Base-by-base conservation (phyloP, 37 sponge, comb jelly and placozoan genomes). In the Mnemiopsis leidyi region DNA sequence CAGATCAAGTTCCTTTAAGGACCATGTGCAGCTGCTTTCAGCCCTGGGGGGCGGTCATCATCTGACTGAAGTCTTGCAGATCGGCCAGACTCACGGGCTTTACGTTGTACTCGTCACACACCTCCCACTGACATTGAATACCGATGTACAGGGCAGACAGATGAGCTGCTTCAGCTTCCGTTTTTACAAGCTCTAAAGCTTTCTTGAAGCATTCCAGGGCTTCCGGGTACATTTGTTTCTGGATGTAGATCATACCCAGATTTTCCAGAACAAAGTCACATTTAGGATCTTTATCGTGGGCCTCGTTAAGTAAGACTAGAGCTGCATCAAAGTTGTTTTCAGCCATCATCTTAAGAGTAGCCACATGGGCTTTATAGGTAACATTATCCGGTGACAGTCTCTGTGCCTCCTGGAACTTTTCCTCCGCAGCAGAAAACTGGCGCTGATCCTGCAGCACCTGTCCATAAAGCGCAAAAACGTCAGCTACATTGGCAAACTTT, bases 401-500 rank as follows among this genome's bases (percentile, higher is more conserved):
- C 16, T 28, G 36, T 1, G 90, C 90, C 90, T 85, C 61, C 48
- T 26, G 0, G 36, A 85, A 85, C 90, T 85, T 85, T 61, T 85
- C 90, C 61, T 85, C 90, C 5, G 90, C 90, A 23, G 40, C 61
- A 18, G 61, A 38, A 33, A 85, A 85, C 48, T 85, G 61, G 25
- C 90, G 40, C 61, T 85, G 90, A 26, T 85, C 90, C 90, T 85
- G 90, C 40, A 85, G 90, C 3, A 85, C 61, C 90, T 85, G 90
- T 0, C 90, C 90, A 39, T 85, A 85, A 18, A 85, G 90, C 0
- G 90, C 90, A 85, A 85, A 85, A 5, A 85, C 90, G 26, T 85
- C 90, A 38, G 90, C 39, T 7, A 85, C 90, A 16, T 39, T 3
- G 1, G 90, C 38, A 37, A 85, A 85, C 30, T 38, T 85, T 61